Base-by-base conservation (phyloP, 2,797 vertebrate genomes). In the Chloroceryle inda region DNA sequence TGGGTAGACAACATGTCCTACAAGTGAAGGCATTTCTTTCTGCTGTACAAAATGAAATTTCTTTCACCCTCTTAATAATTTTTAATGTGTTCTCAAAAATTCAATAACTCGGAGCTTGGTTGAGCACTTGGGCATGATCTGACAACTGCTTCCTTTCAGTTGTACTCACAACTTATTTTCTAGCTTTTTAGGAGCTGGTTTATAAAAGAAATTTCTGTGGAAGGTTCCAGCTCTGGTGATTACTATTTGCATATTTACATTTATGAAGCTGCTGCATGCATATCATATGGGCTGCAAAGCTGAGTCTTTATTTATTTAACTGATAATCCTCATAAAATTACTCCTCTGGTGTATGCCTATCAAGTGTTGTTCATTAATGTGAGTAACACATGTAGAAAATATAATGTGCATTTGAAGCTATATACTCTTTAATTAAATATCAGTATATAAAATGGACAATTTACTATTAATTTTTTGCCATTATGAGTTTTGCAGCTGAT, bases 381-480 rank as follows among this genome's bases (percentile, higher is more conserved):
- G 68, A 95, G 80, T 55, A 94, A 83, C 82, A 75, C 22, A 75
- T n/a, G 74, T 85, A 96, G 91, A 89, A 93, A 95, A 56, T 85
- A 85, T 52, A 92, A 92, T 33, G 63, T 47, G 27, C 91, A 59
- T 16, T 96, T 93, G 81, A 92, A 97, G 75, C 94, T 97, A 94
- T 84, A 93, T 59, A 85, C 74, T 95, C 92, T 96, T 98, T 98
- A 98, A 98, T 98, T 97, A 98, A 98, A 96, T 97, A 97, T 97
- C 95, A 97, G 74, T 81, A 80, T 86, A 97, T 96, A 95, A 97
- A 97, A 96, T 10, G 12, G 94, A 82, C 91, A 96, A 94, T 74
- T 88, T 94, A 86, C 96, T 93, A 97, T 97, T 97, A 96, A 89
- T 98, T 96, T 37, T 93, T 97, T 96, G 61, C 75, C 58, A 64